Base-by-base conservation (phyloP, 2,113 vertebrate species). In the Petrocephalus zakoni region DNA sequence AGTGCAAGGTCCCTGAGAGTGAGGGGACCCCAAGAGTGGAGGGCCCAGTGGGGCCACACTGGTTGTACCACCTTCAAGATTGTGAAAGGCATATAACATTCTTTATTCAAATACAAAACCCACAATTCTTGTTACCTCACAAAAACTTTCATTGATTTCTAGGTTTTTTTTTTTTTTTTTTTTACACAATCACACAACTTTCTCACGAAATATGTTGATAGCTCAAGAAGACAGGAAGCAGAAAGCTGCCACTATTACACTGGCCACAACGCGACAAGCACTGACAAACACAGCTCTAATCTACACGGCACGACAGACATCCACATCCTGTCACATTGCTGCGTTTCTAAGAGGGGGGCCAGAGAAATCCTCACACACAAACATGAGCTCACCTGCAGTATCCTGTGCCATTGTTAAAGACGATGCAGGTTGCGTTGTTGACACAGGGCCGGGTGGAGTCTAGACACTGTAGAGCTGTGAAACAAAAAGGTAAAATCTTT, bases 391-490 rank as follows among this genome's bases (percentile, higher is more conserved):
- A 99, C 98, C 95, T 97, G 97, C 98, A 99, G 91, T 96, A 96
- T 93, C 95, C 97, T n/a, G 97, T 98, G 90, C 97, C 97, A 5
- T 98, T 98, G 58, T 90, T 94, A 88, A 95, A 96, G 0, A 95
- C 96, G 91, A 96, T 90, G 93, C 98, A 99, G n/a, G 93, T 96
- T 55, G 97, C 97, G 85, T 97, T 96, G 93, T 98, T 97, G 85
- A 98, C 94, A 93, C 98, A 99, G 0, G 97, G 98, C 68, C 92
- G 96, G 87, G 95, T 95, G 88, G 93, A 89, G 87, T 96, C 96
- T 92, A 97, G 94, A 94, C 98, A 99, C 55, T 99, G 98, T 82
- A 99, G 94, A 90, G 95, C 97, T 99, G 94, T 88, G 93, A 94
- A 94, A 93, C 89, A 91, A 89, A 92, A 91, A 53, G 90, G 49